phyloP scores from a whole-genome alignment of 2,113 vertebrate species.

The Callocephalon fimbriatum region DNA sequence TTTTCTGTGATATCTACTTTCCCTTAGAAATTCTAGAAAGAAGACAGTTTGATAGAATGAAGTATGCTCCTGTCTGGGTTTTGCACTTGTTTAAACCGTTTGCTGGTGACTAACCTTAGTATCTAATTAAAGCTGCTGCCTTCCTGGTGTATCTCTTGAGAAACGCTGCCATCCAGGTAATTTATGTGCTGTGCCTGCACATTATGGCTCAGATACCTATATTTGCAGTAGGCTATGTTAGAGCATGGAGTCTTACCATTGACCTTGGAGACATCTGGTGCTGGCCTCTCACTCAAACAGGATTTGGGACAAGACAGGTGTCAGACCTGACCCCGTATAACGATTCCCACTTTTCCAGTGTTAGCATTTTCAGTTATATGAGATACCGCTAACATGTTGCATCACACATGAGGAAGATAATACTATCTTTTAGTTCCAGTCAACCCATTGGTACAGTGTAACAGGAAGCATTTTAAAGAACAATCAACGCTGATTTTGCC shows the following conservation, averaged over 20 bases:
- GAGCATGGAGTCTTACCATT: neutral
- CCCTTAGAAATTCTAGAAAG: neutral
- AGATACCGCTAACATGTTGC: neutral
- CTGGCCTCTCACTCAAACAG: neutral
- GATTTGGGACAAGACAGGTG: neutral
- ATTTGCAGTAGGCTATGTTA: neutral
- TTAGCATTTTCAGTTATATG: neutral
- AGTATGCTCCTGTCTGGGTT: neutral
- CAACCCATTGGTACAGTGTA: neutral
- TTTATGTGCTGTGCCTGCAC: neutral
- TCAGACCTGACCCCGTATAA: neutral
- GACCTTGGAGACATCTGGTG: neutral
- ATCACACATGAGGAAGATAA: neutral
- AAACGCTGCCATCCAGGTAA: slow-evolving; percentile 6
- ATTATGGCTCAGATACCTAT: neutral
- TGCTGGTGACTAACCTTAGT: neutral
- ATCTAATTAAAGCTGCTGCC: neutral
- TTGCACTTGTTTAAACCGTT: neutral
- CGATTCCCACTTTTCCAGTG: neutral
- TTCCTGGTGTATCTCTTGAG: neutral
- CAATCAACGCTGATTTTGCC: neutral
- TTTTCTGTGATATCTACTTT: neutral
- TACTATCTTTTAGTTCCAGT: neutral
- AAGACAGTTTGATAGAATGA: neutral
- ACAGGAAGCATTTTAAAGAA: neutral